These are phyloP conservation scores for Melanargia galathea DNA, from an alignment of 2,888 invertebrate genomes.

Conservation along the genomic window DNA sequence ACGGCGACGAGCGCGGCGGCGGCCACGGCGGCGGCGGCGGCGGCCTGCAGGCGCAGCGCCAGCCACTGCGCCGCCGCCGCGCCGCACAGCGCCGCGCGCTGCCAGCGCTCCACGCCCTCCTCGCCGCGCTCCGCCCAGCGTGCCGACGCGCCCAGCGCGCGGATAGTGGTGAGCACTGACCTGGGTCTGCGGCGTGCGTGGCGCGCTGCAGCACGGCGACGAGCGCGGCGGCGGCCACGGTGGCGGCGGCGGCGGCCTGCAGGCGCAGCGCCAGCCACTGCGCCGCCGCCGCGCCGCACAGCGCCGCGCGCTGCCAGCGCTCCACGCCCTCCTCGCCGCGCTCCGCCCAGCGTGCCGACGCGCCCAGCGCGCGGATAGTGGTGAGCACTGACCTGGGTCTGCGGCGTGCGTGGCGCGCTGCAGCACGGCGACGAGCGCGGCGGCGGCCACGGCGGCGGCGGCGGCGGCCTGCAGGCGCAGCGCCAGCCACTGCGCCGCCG, in stretches of 20 bases:
- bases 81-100: slow-evolving; percentile 91
- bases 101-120: slow-evolving; percentile 86
- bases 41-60: slow-evolving; percentile 91
- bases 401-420: slow-evolving; percentile 88
- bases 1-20: slow-evolving; percentile 65
- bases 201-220: slow-evolving; percentile 84
- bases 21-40: slow-evolving; percentile 86
- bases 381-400: slow-evolving; percentile 84
- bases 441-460: slow-evolving; percentile 84
- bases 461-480: slow-evolving; percentile 91
- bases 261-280: slow-evolving; percentile 94
- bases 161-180: slow-evolving; percentile 58
- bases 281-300: slow-evolving; percentile 90
- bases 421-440: slow-evolving; percentile 63
- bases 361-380: no score
- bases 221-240: slow-evolving; percentile 67
- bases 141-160: no score
- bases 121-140: neutral
- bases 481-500: slow-evolving; percentile 93
- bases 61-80: slow-evolving; percentile 94
- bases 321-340: slow-evolving; percentile 77
- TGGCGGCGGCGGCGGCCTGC: slow-evolving; percentile 81
- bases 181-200: slow-evolving; percentile 87
- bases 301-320: slow-evolving; percentile 90
- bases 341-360: no score